Conservation (phyloP, 2,888 invertebrate species). For the Melanostoma scalare region DNA sequence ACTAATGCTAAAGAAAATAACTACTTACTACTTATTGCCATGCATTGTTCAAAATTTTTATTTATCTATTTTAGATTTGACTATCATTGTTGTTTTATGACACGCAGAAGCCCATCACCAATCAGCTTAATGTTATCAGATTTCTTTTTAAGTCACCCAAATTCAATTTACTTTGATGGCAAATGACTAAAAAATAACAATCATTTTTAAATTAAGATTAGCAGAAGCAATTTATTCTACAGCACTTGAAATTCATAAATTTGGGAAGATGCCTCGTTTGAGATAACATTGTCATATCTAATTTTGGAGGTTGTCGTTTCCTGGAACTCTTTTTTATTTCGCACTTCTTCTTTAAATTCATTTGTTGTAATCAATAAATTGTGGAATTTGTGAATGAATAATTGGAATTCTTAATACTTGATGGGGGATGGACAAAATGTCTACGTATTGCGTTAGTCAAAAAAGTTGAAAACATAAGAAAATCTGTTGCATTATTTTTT, state of each 20-base stretch:
- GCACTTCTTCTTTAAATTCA: too few relatives aligned
- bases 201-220: slow-evolving; percentile 12
- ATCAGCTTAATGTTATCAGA: not conserved
- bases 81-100: slow-evolving; percentile 19
- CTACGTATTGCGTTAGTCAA: too few relatives aligned
- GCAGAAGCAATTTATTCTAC: slow-evolving; percentile 15
- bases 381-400: too few relatives aligned
- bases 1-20: slow-evolving; percentile 4
- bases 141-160: not conserved
- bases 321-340: not conserved
- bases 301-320: not conserved
- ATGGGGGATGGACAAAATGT: too few relatives aligned
- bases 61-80: slow-evolving; percentile 30
- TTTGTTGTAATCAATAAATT: too few relatives aligned
- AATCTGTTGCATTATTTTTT: too few relatives aligned
- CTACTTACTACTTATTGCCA: slow-evolving; percentile 11
- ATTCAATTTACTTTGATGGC: slow-evolving; percentile 15
- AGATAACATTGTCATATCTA: not conserved
- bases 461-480: too few relatives aligned
- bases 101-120: not conserved
- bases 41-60: not conserved
- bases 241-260: not conserved
- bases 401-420: too few relatives aligned
- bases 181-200: not conserved
- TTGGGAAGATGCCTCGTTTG: not conserved